phyloP scores from a whole-genome alignment of 2,113 vertebrate genomes.

The Chaetops frenatus region DNA sequence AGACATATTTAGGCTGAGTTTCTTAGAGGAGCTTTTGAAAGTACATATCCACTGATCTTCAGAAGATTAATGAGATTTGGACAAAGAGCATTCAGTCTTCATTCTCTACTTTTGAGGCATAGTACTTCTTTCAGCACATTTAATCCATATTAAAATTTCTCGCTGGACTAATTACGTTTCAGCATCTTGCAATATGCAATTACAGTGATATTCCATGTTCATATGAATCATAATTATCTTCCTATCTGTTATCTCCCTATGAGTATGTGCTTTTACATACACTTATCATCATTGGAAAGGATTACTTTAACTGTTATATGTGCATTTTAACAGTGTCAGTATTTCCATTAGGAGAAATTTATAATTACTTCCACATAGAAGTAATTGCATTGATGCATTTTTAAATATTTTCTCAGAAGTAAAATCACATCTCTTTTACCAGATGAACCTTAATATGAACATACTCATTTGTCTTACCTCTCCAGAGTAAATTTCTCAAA shows the following conservation, averaged over 20 bases:
- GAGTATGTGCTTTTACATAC: background rate
- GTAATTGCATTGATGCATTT: background rate
- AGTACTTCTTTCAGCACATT: background rate
- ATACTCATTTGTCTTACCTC: background rate
- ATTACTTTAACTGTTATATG: background rate
- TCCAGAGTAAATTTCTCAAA: background rate
- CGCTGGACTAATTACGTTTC: background rate
- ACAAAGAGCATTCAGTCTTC: background rate
- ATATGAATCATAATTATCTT: background rate
- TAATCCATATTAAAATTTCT: background rate
- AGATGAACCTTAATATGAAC: background rate
- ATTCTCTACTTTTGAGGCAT: background rate
- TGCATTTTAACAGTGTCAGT: background rate
- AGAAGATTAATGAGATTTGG: background rate
- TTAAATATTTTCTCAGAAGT: background rate
- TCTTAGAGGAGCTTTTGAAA: background rate
- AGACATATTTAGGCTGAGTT: background rate
- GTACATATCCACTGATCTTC: background rate
- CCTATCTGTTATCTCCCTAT: background rate
- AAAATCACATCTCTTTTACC: background rate
- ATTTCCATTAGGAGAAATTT: background rate
- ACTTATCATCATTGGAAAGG: background rate
- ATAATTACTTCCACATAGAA: background rate
- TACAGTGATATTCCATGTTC: background rate
- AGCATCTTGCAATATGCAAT: background rate